These are phyloP conservation scores for Anabacerthia variegaticeps DNA, from an alignment of 2,797 vertebrate genomes.

Conservation along the genomic window DNA sequence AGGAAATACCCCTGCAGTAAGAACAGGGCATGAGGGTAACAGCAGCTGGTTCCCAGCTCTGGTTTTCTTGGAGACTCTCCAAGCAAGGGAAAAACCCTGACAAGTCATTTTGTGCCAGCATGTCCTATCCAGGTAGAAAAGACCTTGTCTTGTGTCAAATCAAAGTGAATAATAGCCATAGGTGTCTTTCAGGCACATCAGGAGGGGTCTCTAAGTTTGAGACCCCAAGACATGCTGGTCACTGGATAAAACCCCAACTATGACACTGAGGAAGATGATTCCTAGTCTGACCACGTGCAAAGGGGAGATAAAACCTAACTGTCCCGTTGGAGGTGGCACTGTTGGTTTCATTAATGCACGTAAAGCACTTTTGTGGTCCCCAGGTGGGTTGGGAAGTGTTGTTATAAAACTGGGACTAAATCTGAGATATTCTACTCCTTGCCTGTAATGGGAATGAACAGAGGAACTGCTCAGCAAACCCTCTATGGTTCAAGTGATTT, in stretches of 20 bases:
- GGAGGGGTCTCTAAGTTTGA: background rate
- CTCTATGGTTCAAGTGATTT: background rate
- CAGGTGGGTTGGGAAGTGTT: constrained; percentile 17
- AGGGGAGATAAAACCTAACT: constrained; percentile 29
- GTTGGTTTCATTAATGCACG: constrained; percentile 11
- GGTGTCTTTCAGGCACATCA: background rate
- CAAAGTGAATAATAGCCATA: background rate
- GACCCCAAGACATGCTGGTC: fast-evolving
- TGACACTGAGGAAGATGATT: background rate
- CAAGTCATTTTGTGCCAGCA: background rate
- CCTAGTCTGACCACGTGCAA: background rate
- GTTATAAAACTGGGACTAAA: constrained; percentile 55
- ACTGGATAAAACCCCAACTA: background rate
- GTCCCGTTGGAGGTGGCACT: background rate
- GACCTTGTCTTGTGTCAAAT: background rate
- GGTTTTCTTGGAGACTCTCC: background rate
- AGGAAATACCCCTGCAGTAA: background rate
- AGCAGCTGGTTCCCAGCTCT: background rate
- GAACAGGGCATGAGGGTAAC: background rate
- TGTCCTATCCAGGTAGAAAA: background rate
- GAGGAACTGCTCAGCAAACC: background rate
- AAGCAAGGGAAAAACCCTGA: background rate
- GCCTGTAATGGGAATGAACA: constrained; percentile 1
- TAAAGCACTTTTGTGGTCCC: constrained; percentile 26
- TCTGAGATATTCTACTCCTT: constrained; percentile 32